Percentiles rank a stretch among this genome's conserved stretches.
These are phyloP conservation scores for Metalampra italica DNA, from an alignment of 2,888 invertebrate genomes.

Conservation along the genomic window DNA sequence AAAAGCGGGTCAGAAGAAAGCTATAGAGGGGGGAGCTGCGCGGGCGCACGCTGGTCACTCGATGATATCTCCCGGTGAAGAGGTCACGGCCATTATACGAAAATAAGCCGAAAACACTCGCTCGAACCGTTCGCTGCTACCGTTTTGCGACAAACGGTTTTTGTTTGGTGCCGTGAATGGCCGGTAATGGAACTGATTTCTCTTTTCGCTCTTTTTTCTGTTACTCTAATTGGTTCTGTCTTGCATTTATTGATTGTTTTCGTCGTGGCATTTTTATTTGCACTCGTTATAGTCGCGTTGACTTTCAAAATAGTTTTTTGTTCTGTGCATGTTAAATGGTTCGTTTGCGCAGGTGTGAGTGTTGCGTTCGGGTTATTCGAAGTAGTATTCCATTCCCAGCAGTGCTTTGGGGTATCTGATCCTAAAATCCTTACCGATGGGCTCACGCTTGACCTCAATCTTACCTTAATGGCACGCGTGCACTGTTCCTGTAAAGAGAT, in stretches of 20 bases:
- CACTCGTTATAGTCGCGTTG: not conserved
- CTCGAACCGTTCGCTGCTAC: constrained; percentile 34
- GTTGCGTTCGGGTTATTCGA: constrained; percentile 10
- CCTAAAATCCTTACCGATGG: too few species aligned
- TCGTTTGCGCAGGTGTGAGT: constrained; percentile 21
- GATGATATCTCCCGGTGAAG: constrained; percentile 66
- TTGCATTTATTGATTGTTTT: constrained; percentile 26
- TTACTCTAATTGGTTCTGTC: constrained; percentile 51
- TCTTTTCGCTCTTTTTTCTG: constrained; percentile 51
- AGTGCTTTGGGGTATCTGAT: too few species aligned
- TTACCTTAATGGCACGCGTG: too few species aligned
- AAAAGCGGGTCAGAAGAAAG: constrained; percentile 78
- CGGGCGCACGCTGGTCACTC: constrained; percentile 47
- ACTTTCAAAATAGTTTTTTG: constrained; percentile 6
- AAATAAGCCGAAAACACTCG: constrained; percentile 42
- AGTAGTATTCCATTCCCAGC: too few species aligned
- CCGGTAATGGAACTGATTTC: constrained; percentile 58
- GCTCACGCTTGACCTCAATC: too few species aligned
- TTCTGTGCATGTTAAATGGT: not conserved
- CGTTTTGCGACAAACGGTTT: constrained; percentile 48
- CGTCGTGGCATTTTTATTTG: constrained; percentile 1
- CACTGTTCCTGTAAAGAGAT: too few species aligned
- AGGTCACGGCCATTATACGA: constrained; percentile 69
- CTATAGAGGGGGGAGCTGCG: constrained; percentile 53
- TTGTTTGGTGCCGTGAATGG: constrained; percentile 45